Percentiles rank a stretch among this genome's conserved stretches.
These are phyloP conservation scores for Anolis carolinensis DNA, from an alignment of 2,113 vertebrate species.

Conservation along the genomic window DNA sequence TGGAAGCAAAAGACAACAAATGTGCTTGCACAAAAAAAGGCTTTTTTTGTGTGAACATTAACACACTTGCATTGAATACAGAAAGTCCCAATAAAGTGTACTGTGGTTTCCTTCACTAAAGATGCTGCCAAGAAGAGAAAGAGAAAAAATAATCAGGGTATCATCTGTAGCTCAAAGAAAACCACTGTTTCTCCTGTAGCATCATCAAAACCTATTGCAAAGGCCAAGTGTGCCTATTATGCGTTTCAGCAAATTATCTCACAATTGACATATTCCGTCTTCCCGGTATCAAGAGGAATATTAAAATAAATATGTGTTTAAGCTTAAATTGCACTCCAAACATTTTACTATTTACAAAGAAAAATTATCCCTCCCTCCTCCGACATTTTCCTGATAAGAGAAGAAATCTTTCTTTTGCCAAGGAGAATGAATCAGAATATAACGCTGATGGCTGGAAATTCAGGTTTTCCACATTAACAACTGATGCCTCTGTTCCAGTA, in stretches of 20 bases:
- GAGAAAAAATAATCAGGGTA: not conserved
- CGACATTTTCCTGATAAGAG: not conserved
- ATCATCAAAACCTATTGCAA: not conserved
- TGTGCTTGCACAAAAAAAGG: not conserved
- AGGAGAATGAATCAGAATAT: conserved; percentile 47
- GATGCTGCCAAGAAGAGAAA: not conserved
- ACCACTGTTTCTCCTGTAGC: not conserved
- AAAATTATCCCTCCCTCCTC: not conserved
- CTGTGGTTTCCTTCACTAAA: not conserved
- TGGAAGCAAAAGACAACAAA: not conserved
- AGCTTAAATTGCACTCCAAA: not conserved
- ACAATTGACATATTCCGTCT: conserved; percentile 8
- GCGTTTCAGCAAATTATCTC: conserved; percentile 14
- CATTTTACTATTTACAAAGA: not conserved
- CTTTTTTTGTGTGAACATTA: not conserved
- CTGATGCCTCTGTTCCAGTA: conserved; percentile 43
- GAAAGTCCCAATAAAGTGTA: rapidly evolving
- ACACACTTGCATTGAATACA: not conserved
- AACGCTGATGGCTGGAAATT: conserved; percentile 21
- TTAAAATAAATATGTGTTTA: conserved; percentile 5
- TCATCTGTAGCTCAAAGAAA: not conserved
- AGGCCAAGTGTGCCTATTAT: conserved; percentile 10
- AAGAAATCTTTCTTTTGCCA: not conserved
- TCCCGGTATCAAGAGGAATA: conserved; percentile 22
- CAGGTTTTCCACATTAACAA: conserved; percentile 50